phyloP scores from a whole-genome alignment of 92 coral and sea anemone species.

The Isaurus tuberculatus region DNA sequence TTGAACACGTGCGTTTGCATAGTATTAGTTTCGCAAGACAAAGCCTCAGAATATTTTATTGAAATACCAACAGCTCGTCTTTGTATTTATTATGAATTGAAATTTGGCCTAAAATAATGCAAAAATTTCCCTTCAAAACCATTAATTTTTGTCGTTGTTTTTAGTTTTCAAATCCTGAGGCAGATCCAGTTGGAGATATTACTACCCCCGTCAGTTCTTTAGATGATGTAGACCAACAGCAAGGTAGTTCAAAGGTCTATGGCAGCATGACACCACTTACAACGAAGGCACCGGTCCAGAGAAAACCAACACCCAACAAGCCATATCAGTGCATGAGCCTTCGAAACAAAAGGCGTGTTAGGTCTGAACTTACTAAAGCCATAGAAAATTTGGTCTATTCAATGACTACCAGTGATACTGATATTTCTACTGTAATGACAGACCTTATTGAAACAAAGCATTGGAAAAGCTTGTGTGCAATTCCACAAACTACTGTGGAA shows the following conservation, averaged over 20 bases:
- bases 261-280: neutral
- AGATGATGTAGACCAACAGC: neutral
- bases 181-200: conserved; percentile 6
- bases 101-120: neutral
- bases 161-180: conserved; percentile 8
- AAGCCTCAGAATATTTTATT: conserved; percentile 7
- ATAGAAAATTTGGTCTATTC: conserved; percentile 13
- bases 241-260: neutral
- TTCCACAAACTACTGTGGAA: neutral
- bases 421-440: conserved; percentile 2
- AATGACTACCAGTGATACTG: conserved; percentile 5
- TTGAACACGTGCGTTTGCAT: conserved; percentile 17
- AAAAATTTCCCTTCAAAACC: neutral
- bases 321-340: conserved; percentile 10
- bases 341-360: conserved; percentile 6
- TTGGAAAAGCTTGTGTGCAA: neutral
- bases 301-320: conserved; percentile 23
- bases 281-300: neutral
- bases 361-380: neutral
- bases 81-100: conserved; percentile 3
- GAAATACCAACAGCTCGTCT: conserved; percentile 18
- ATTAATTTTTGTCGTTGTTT: conserved; percentile 2
- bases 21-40: conserved; percentile 16
- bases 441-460: conserved; percentile 12
- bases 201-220: neutral